Base-by-base conservation (phyloP, 2,888 invertebrate species). In the Biston stratarius region DNA sequence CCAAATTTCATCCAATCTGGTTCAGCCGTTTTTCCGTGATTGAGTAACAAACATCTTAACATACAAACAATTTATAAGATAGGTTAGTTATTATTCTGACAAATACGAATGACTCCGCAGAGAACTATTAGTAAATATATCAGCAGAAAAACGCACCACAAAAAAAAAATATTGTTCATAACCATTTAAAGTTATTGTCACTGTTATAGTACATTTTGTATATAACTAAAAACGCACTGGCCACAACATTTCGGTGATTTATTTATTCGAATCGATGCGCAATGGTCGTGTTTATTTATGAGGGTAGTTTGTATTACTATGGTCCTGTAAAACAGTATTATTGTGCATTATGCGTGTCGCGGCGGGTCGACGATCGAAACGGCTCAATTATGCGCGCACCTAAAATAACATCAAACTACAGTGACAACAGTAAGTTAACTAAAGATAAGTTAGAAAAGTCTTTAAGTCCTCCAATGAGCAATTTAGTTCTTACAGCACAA, bases 351-450 rank as follows among this genome's bases (percentile, higher is more conserved):
- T 83, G 84, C 88, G 82, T 86, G 88, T 88, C 83, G 80, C 76
- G 68, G 79, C 77, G 86, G 86, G 79, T 79, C 87, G 83, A 81
- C 84, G 86, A 64, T 64, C 82, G 85, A 87, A 86, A 92, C 91
- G 85, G 84, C 91, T 93, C 91, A 92, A 93, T 93, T 92, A 92
- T 88, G 83, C 78, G 83, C 85, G 83, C 83, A 84, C 90, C 91
- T 90, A 90, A 92, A 92, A 92, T 93, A 93, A 91, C 91, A 88
- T 45, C 15, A 7, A 38, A 78, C 75, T 45, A 61, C 61, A 45
- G 63, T 33, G 5, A 0, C 0, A 33, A 12, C 74, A 64, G 72
- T n/a, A 24, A 40, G 11, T 6, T 15, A 40, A 53, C 15, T 53
- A 1, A 52, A n/a, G 34, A 44, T n/a, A 44, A 44, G 12, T 44